Base-by-base conservation (phyloP, 2,113 vertebrate genomes). In the Danio rerio region DNA sequence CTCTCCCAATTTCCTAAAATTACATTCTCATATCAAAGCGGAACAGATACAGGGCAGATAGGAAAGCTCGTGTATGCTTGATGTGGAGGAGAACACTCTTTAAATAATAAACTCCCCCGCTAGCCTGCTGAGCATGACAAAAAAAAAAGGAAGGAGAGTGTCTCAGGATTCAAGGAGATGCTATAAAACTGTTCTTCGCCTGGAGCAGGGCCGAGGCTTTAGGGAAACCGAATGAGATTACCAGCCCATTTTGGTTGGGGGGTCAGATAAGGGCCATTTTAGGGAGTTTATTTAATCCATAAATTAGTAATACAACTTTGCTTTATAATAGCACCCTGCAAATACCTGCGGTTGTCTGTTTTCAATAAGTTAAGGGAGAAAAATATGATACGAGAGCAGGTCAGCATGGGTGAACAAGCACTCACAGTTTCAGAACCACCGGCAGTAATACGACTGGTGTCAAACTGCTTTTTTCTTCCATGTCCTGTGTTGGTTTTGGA, bases 51-150 rank as follows among this genome's bases (percentile, higher is more conserved):
- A 59, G 66, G 81, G 31, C 71, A 81, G 83, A 86, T 80, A 83
- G 61, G 59, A 84, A 76, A 47, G 73, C 78, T 59, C 53, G 69
- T 77, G 78, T 52, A 85, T 80, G 43, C 80, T 84, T 81, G 66
- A 83, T 86, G 88, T 85, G 81, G 81, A 86, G 81, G 85, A 87
- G 82, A 87, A 79, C 43, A 80, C 83, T 80, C 78, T 83, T 88
- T 84, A 84, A 85, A 85, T 80, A 86, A 85, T 88, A 88, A 86
- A 88, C 87, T 85, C 83, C 83, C 81, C 80, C 18, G 58, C 77
- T 73, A 55, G 66, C 61, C 40, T 53, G 78, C 83, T 85, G 80
- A 78, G 61, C 53, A 59, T 8, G 21, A 84, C 21, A 77, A 53
- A 81, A 31, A 31, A n/a, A 76, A 73, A 79, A 71, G 69, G 69